Evolutionary conservation across 2,113 vertebrate genomes (phyloP), one percentile per base, ranked within the genome.

Genomic region (Phrynosoma platyrhinos): DNA sequence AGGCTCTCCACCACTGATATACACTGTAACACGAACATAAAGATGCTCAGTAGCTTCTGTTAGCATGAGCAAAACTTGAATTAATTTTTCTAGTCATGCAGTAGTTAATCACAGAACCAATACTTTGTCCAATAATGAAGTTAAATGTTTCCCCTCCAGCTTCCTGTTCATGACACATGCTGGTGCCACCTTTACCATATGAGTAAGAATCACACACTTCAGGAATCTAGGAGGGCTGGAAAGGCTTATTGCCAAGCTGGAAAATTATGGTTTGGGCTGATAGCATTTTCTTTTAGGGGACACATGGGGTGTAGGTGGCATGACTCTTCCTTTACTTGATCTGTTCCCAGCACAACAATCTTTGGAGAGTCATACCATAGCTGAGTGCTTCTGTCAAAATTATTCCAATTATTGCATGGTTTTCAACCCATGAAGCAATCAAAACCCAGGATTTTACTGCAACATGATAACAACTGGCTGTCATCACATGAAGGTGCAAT

Each of bases 231-330:
- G 53, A 84, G 16, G 74, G 14, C n/a, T 77, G 74, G 25, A 40
- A 25, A 90, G 68, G 88, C 58, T 78, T 83, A 91, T 85, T 92
- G 85, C 66, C 83, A 87, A 8, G 2, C 30, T 88, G 71, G 21
- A 85, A 82, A 89, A 42, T 3, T 40, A 40, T 23, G 68, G 8
- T 47, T 86, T 86, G 42, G 72, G 32, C 27, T 69, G 85, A 27
- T 82, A 92, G 74, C 86, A 81, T 81, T n/a, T 90, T 92, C 7
- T 77, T 69, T 91, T n/a, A 83, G 12, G 58, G 82, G 90, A 80
- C 87, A 93, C 68, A 85, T 91, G 36, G 30, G 62, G 55, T 21
- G 79, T 87, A 75, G 79, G 79, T 76, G 79, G 86, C 55, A 47
- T 76, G 79, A 62, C 71, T 87, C 4, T 27, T 30, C 23, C 27